Base-by-base conservation (phyloP, 2,797 vertebrate species). In the Neoniphon sammara region DNA sequence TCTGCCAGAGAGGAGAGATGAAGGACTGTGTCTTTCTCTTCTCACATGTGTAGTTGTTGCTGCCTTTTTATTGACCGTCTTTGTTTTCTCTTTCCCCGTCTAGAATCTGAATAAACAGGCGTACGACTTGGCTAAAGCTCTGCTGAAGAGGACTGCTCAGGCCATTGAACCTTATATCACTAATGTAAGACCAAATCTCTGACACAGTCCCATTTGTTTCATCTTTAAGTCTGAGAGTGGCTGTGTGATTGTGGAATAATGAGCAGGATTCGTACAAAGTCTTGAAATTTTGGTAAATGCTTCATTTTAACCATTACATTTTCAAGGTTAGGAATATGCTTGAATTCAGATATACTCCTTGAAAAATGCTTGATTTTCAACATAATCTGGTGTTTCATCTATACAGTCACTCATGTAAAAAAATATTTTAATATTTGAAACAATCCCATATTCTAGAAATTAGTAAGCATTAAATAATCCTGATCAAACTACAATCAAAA, bases 91-190 rank as follows among this genome's bases (percentile, higher is more conserved):
- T 8, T 30, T 36, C 0, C 80, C 2, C 85, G n/a, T 83, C 50
- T 87, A 99, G 98, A 99, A 99, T 91, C 92, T 99, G 88, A 99
- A 99, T 86, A 99, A 99, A 87, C 98, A 99, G 93, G 98, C 97
- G 0, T 99, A 99, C 68, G 98, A 99, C 88, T 88, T 99, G 91
- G 97, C 98, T 74, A 99, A 99, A 85, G 97, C 98, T 76, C 93
- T 99, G 78, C 93, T 99, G 87, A 99, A 99, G 94, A 97, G 97
- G 90, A 99, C 98, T 0, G 97, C 97, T 0, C 97, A 99, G 91
- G 96, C 97, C 53, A 99, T 99, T 71, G 98, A 99, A 81, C 97
- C 98, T 0, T 99, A 99, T 86, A 99, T 99, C 85, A 99, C 98
- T 81, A 99, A 99, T 57, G 98, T 99, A 94, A 97, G 98, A 62